Conservation (phyloP, 2,113 vertebrate genomes). For the Microtus pennsylvanicus region DNA sequence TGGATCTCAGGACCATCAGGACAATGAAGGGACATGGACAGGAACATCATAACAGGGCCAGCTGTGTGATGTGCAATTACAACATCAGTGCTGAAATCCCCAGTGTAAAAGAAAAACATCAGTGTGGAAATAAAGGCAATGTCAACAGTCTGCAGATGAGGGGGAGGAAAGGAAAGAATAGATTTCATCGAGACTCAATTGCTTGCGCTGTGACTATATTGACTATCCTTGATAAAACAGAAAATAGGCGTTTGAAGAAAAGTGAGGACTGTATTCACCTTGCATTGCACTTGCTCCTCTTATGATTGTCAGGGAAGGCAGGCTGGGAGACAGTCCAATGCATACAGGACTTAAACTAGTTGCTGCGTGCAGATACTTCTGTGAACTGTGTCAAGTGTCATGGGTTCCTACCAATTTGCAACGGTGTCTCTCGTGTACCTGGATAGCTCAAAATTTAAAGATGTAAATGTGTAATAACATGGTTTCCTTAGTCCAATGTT, state of each 20-base stretch:
- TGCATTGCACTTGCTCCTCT: constrained; percentile 52
- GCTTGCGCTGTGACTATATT: constrained; percentile 61
- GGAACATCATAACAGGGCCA: constrained; percentile 78
- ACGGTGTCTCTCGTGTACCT: neutral
- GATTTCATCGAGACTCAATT: constrained; percentile 75
- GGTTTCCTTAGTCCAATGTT: neutral
- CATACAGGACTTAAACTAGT: constrained; percentile 21
- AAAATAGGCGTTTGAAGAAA: constrained; percentile 57
- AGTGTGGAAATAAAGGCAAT: constrained; percentile 73
- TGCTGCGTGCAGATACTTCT: neutral
- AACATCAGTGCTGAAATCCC: constrained; percentile 74
- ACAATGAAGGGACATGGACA: constrained; percentile 83
- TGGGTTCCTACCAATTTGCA: neutral
- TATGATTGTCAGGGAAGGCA: constrained; percentile 34
- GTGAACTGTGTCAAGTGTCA: constrained; percentile 5
- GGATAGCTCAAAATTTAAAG: constrained; percentile 29
- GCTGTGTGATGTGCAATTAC: constrained; percentile 84
- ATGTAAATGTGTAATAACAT: neutral
- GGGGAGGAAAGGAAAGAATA: constrained; percentile 67
- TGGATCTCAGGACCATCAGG: constrained; percentile 84
- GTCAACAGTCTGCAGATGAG: constrained; percentile 76
- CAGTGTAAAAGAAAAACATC: constrained; percentile 77
- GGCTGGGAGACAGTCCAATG: neutral
- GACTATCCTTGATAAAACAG: constrained; percentile 61
- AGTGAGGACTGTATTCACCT: constrained; percentile 69